Percentiles rank a stretch among this genome's conserved stretches.
phyloP scores from a whole-genome alignment of 2,113 vertebrate species.

The Calypte anna region DNA sequence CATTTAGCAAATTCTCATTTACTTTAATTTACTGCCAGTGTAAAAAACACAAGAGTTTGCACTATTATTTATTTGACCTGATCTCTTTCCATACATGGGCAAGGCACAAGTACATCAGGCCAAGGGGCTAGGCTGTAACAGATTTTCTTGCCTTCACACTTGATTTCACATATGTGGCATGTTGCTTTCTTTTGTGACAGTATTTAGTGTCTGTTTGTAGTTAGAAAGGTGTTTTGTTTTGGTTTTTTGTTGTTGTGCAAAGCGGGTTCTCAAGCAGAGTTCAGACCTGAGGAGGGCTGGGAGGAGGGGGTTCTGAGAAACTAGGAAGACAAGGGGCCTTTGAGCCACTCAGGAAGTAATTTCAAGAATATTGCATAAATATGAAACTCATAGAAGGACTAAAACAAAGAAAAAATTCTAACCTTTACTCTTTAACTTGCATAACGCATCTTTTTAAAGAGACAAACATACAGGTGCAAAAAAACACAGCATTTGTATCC shows the following conservation, averaged over 20 bases:
- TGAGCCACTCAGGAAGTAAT: neutral
- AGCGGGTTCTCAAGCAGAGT: neutral
- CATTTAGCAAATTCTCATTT: neutral
- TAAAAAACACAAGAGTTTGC: neutral
- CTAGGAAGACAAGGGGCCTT: neutral
- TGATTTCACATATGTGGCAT: neutral
- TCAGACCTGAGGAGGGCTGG: neutral
- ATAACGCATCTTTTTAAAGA: neutral
- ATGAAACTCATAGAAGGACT: neutral
- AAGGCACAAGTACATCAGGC: neutral
- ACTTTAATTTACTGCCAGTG: constrained; percentile 20
- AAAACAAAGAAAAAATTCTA: neutral
- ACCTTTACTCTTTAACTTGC: neutral
- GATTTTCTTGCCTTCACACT: neutral
- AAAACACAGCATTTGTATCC: neutral
- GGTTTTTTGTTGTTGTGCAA: neutral
- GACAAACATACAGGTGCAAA: neutral
- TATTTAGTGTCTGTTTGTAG: neutral
- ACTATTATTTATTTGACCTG: neutral
- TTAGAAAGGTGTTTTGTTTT: neutral
- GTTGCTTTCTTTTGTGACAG: neutral
- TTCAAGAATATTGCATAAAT: neutral
- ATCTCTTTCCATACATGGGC: neutral
- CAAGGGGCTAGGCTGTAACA: neutral
- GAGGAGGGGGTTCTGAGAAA: neutral